These are phyloP conservation scores for Apocrypta bakeri DNA, from an alignment of 1,140 invertebrate species.

Conservation along the genomic window DNA sequence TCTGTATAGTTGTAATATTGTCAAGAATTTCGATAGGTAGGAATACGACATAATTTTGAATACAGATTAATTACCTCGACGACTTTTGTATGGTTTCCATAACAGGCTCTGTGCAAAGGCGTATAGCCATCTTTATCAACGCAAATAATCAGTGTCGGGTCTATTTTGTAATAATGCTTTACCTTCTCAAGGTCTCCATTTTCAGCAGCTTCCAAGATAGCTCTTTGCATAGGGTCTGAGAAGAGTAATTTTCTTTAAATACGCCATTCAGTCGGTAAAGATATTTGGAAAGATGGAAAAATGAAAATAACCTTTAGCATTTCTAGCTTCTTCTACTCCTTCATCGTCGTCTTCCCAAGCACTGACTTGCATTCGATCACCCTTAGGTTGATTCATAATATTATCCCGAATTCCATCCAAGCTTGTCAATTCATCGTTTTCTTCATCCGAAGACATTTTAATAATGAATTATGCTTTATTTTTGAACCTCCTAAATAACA, in stretches of 20 bases:
- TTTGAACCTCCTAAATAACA: too few relatives aligned
- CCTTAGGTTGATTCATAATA: conserved; percentile 60
- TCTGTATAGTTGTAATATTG: not conserved
- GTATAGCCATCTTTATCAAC: conserved; percentile 93
- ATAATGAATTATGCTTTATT: too few relatives aligned
- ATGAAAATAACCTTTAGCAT: conserved; percentile 71
- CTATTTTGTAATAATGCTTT: conserved; percentile 77
- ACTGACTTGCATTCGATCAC: conserved; percentile 73
- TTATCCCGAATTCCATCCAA: conserved; percentile 66
- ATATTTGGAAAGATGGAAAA: too few relatives aligned
- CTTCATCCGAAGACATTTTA: conserved; percentile 66
- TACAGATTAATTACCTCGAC: conserved; percentile 76
- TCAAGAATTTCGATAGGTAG: too few relatives aligned
- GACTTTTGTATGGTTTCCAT: conserved; percentile 87
- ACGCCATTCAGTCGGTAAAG: too few relatives aligned
- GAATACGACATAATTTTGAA: not conserved
- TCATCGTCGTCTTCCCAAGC: conserved; percentile 76
- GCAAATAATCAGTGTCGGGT: conserved; percentile 80
- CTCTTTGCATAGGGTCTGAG: conserved; percentile 80
- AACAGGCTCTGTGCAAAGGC: conserved; percentile 92
- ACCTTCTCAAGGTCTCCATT: conserved; percentile 83
- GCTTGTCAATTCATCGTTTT: conserved; percentile 66
- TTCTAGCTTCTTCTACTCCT: conserved; percentile 71
- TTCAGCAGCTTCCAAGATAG: conserved; percentile 89
- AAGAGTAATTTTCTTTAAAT: conserved; percentile 45